Base-by-base conservation (phyloP, 2,797 vertebrate species). In the Sebastiscus tertius region DNA sequence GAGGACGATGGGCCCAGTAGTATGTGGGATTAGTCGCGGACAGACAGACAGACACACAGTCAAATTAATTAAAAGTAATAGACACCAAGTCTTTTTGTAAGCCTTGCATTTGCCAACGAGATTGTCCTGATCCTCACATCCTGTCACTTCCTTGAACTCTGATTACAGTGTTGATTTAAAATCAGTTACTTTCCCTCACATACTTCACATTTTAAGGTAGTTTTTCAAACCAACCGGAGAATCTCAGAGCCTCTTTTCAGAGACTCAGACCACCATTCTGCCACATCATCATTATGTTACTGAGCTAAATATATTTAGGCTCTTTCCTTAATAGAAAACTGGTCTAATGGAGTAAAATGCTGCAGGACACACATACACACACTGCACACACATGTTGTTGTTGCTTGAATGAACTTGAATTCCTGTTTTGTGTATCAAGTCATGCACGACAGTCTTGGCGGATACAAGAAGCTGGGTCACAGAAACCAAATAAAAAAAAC, bases 341-440 rank as follows among this genome's bases (percentile, higher is more conserved):
- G 24, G 5, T 62, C 33, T 90, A 90, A 92, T 92, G 88, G 87
- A 88, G n/a, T 72, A 54, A 84, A 73, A 6, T 6, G 79, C 89
- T 81, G 61, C 72, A 86, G 87, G 91, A 82, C 70, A 82, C 56
- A 29, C 29, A 54, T 11, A 22, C 42, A 36, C 42, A 42, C 52
- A 78, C 12, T 16, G 34, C 26, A 67, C 69, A 81, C 63, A 81
- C 63, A 39, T 13, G 54, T 22, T 60, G 55, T 63, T 63, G 24
- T 66, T 77, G 73, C 81, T 68, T 64, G 54, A 89, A 72, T 81
- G 78, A 66, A 22, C 59, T 13, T 76, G 70, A 85, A 82, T 65
- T 66, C 65, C 52, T 78, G 9, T 60, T 65, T 56, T 78, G 29
- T 79, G 46, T 20, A 13, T 63, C 31, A 39, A 49, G 61, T 58